Evolutionary conservation across 2,113 vertebrate species (phyloP).

Genomic region (Hemiprocne comata): DNA sequence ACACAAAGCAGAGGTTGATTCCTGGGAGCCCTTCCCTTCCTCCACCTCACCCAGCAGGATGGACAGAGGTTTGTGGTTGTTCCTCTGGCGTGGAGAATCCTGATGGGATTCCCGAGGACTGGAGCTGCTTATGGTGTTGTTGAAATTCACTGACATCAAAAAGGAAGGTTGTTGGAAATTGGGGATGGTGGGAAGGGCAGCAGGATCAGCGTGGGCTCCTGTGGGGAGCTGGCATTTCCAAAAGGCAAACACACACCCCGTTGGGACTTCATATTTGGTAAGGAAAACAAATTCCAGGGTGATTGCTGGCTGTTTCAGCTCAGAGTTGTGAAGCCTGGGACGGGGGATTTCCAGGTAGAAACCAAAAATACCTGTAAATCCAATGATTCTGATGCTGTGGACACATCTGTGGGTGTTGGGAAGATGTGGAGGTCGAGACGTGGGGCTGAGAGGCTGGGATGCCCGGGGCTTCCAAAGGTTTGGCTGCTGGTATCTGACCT

Average conservation of each 20-base stretch:
- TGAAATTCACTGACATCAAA: not conserved
- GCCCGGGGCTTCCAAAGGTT: not conserved
- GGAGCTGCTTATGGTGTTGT: fast-evolving
- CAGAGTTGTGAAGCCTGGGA: not conserved
- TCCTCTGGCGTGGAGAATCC: fast-evolving
- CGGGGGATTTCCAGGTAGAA: not conserved
- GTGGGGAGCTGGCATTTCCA: not conserved
- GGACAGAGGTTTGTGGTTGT: not conserved
- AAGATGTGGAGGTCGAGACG: not conserved
- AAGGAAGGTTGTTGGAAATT: fast-evolving
- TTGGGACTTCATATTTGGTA: not conserved
- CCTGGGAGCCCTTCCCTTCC: not conserved
- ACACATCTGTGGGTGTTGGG: fast-evolving
- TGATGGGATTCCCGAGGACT: fast-evolving
- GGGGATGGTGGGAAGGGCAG: not conserved
- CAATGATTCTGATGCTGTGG: not conserved
- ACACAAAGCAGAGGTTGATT: not conserved
- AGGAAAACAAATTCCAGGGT: not conserved
- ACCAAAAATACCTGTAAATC: not conserved
- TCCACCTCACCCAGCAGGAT: fast-evolving
- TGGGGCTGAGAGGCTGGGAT: not conserved
- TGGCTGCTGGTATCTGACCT: not conserved
- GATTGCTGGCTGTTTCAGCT: not conserved
- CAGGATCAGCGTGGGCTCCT: not conserved
- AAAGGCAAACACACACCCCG: fast-evolving